These are phyloP conservation scores for Orussus abietinus DNA, from an alignment of 1,140 invertebrate species.

Conservation along the genomic window DNA sequence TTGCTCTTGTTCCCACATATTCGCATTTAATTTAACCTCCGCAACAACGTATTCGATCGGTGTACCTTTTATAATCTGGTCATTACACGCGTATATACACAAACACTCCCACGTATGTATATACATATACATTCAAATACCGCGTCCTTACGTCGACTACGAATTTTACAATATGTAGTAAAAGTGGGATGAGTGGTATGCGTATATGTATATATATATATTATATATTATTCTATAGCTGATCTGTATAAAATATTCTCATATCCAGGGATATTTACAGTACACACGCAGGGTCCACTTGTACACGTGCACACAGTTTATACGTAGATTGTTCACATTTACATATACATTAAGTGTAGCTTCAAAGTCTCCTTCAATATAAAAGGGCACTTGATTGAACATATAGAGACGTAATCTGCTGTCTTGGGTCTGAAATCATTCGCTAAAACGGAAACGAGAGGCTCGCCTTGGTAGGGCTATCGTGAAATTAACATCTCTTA, in stretches of 20 bases:
- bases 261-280: conserved; percentile 41
- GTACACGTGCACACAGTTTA: background rate
- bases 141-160: background rate
- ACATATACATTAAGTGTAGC: conserved; percentile 10
- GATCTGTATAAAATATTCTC: conserved; percentile 51
- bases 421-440: conserved; percentile 14
- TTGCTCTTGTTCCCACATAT: conserved; percentile 3
- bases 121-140: conserved; percentile 2
- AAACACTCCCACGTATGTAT: background rate
- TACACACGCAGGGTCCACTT: conserved; percentile 20
- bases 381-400: conserved; percentile 51
- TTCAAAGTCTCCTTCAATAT: conserved; percentile 31
- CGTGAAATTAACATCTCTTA: conserved; percentile 1
- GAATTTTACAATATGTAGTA: background rate
- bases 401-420: conserved; percentile 32
- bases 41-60: conserved; percentile 24
- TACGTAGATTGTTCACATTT: background rate
- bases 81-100: conserved; percentile 17
- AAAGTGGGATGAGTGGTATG: background rate
- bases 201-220: conserved; percentile 7
- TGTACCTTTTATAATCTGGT: conserved; percentile 37
- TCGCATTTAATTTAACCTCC: background rate
- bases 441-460: too few species aligned
- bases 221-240: too few species aligned
- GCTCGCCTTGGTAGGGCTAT: too few species aligned